Conservation (phyloP, 2,888 invertebrate species). For the Drosophila emarginata region DNA sequence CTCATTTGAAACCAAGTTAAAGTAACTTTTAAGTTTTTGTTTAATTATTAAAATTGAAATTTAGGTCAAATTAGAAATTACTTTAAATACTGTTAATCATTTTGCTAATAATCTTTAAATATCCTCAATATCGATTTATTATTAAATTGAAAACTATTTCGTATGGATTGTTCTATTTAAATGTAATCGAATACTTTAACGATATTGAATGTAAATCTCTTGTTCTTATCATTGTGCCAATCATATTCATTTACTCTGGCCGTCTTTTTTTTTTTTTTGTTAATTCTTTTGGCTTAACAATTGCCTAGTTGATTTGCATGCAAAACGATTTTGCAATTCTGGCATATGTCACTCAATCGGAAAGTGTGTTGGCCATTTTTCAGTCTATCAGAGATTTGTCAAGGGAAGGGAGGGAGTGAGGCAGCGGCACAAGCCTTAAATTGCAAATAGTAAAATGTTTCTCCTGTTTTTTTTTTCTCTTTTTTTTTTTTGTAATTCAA, state of each 20-base stretch:
- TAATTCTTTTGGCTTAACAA: not conserved
- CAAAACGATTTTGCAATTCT: constrained; percentile 10
- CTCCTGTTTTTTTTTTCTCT: constrained; percentile 39
- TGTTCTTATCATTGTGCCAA: not conserved
- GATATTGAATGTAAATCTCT: not conserved
- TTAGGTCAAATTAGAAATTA: too few relatives aligned
- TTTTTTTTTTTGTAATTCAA: constrained; percentile 5
- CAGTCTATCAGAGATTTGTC: not conserved
- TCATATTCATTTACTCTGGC: not conserved
- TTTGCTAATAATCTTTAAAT: too few relatives aligned
- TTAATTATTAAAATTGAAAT: too few relatives aligned
- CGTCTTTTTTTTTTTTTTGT: not conserved
- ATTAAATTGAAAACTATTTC: not conserved
- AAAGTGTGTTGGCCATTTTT: constrained; percentile 8
- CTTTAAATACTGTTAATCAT: too few relatives aligned
- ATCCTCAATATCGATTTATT: not conserved
- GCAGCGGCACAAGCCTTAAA: constrained; percentile 31
- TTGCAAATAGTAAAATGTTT: constrained; percentile 22
- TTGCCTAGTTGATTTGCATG: not conserved
- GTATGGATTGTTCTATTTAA: not conserved
- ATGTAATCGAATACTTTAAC: not conserved
- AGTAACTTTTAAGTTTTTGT: too few relatives aligned
- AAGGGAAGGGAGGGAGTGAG: not conserved
- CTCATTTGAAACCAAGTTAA: too few relatives aligned
- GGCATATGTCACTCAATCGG: constrained; percentile 14